Percentiles rank a stretch among this genome's conserved stretches.
phyloP scores from a whole-genome alignment of 2,888 invertebrate species.

The Flexamia atlantica region DNA sequence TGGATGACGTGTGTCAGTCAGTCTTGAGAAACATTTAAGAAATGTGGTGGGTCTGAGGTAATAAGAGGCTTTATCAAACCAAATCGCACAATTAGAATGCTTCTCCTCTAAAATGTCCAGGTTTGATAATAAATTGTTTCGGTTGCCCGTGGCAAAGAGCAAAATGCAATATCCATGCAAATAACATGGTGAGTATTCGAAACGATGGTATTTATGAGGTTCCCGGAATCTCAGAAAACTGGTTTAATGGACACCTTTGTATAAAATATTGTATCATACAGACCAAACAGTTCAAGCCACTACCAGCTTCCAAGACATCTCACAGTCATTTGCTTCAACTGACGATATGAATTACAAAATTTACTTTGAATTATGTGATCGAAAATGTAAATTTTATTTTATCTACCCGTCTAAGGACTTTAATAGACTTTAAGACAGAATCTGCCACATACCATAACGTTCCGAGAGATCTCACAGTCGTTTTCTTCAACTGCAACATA shows the following conservation, averaged over 20 bases:
- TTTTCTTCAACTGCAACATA: too few species aligned
- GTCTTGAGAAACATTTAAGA: neutral
- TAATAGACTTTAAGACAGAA: too few species aligned
- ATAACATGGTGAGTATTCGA: neutral
- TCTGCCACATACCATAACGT: too few species aligned
- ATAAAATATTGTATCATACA: neutral
- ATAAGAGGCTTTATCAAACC: neutral
- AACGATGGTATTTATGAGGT: neutral
- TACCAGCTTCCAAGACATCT: too few species aligned
- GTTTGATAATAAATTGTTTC: neutral
- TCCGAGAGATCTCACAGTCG: too few species aligned
- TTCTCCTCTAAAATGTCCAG: neutral
- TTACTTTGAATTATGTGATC: too few species aligned
- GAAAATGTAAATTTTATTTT: too few species aligned
- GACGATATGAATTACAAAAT: too few species aligned
- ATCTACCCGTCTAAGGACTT: too few species aligned
- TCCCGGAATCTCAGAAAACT: neutral
- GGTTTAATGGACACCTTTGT: neutral
- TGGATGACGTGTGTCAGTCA: neutral
- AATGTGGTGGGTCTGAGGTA: neutral
- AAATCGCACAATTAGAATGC: neutral
- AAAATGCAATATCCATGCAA: constrained; percentile 2
- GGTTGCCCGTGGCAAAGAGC: neutral
- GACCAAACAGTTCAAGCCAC: too few species aligned
- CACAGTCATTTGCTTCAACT: too few species aligned